These are phyloP conservation scores for Fringilla coelebs DNA, from an alignment of 2,797 vertebrate genomes.

Conservation along the genomic window DNA sequence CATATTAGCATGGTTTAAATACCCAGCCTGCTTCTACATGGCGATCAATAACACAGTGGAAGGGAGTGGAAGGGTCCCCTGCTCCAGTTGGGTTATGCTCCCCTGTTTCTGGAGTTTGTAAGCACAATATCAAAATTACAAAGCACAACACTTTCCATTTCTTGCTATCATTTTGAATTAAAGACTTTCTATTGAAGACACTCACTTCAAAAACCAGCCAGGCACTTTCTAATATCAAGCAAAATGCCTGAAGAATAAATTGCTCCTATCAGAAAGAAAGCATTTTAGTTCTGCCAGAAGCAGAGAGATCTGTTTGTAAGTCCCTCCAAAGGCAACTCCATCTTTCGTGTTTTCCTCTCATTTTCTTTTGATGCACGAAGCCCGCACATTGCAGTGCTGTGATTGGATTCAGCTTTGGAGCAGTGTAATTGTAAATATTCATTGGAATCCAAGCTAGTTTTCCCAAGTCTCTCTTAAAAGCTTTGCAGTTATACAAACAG, in stretches of 20 bases:
- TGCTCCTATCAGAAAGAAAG: constrained; percentile 74
- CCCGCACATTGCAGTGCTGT: constrained; percentile 63
- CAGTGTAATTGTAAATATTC: constrained; percentile 77
- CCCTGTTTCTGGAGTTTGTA: constrained; percentile 20
- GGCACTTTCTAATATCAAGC: constrained; percentile 66
- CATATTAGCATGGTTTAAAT: constrained; percentile 3
- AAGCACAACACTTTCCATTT: background rate
- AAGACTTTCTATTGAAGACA: constrained; percentile 58
- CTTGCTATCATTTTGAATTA: constrained; percentile 64
- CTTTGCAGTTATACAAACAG: constrained; percentile 75
- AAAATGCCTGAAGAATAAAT: constrained; percentile 75
- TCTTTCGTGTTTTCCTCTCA: constrained; percentile 70
- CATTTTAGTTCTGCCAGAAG: constrained; percentile 75
- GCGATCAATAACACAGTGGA: background rate
- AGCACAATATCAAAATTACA: constrained; percentile 51
- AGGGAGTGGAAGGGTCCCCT: background rate
- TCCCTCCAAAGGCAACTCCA: constrained; percentile 72
- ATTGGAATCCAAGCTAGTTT: constrained; percentile 73
- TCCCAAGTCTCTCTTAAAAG: constrained; percentile 69
- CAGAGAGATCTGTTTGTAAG: constrained; percentile 68
- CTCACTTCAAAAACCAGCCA: constrained; percentile 68
- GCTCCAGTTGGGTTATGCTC: background rate
- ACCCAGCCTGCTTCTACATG: background rate
- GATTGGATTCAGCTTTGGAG: constrained; percentile 72
- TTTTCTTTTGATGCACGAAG: constrained; percentile 76